Percentiles rank a stretch among this genome's conserved stretches.
Conservation (phyloP, 2,888 invertebrate genomes). For the Macaria notata region DNA sequence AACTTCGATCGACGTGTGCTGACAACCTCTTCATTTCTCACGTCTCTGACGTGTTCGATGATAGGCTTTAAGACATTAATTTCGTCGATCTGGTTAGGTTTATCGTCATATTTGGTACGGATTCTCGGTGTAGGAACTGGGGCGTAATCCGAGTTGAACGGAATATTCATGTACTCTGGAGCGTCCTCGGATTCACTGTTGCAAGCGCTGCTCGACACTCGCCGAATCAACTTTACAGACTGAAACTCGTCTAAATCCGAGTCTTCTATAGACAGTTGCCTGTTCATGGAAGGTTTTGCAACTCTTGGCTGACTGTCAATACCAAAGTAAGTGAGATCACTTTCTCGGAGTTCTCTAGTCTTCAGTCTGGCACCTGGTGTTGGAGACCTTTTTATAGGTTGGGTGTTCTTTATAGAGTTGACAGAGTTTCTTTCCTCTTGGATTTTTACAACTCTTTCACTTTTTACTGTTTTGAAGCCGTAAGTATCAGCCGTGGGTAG, state of each 20-base stretch:
- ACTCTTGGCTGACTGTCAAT: slow-evolving; percentile 41
- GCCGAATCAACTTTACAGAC: slow-evolving; percentile 68
- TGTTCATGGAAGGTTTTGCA: slow-evolving; percentile 30
- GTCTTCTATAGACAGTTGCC: slow-evolving; percentile 36
- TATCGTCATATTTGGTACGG: slow-evolving; percentile 55
- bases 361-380: slow-evolving; percentile 47
- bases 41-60: slow-evolving; percentile 52
- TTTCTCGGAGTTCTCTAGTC: slow-evolving; percentile 79
- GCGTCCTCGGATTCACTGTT: slow-evolving; percentile 71
- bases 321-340: slow-evolving; percentile 84
- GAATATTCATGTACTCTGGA: slow-evolving; percentile 69
- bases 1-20: slow-evolving; percentile 49
- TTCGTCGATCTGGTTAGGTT: slow-evolving; percentile 46
- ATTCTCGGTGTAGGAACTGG: slow-evolving; percentile 64
- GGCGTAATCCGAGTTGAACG: slow-evolving; percentile 51
- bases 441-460: slow-evolving; percentile 30
- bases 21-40: slow-evolving; percentile 31
- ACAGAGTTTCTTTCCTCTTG: slow-evolving; percentile 28
- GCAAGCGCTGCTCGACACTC: slow-evolving; percentile 66
- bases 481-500: slow-evolving; percentile 22
- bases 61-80: slow-evolving; percentile 55
- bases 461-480: slow-evolving; percentile 25
- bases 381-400: slow-evolving; percentile 51
- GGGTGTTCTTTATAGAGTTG: slow-evolving; percentile 39
- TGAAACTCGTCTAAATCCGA: slow-evolving; percentile 57